These are phyloP conservation scores for Rhinoptilus africanus DNA, from an alignment of 2,113 vertebrate genomes.

Conservation along the genomic window DNA sequence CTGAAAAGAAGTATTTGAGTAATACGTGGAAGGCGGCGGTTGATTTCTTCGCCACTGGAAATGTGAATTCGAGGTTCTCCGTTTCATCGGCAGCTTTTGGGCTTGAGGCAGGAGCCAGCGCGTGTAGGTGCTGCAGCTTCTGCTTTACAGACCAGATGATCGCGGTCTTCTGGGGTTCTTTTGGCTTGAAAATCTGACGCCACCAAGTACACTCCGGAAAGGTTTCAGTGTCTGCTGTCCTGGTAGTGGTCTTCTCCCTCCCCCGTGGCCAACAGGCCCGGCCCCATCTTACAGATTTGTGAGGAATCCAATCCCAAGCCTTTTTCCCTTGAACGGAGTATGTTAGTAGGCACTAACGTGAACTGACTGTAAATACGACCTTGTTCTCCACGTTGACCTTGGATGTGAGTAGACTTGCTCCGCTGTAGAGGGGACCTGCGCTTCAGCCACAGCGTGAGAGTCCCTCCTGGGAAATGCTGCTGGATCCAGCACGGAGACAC, in stretches of 20 bases:
- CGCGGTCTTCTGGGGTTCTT: rapidly evolving
- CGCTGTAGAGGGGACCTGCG: rapidly evolving
- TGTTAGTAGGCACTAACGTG: not conserved
- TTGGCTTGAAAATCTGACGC: not conserved
- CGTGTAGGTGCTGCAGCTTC: rapidly evolving
- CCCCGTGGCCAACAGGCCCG: not conserved
- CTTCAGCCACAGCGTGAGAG: not conserved
- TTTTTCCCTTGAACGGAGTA: too few species aligned
- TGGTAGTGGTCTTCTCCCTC: not conserved
- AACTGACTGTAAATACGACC: not conserved
- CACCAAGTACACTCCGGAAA: rapidly evolving
- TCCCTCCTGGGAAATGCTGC: not conserved
- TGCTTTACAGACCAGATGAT: not conserved
- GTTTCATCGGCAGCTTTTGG: not conserved
- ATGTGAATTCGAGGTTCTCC: too few species aligned
- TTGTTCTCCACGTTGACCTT: not conserved
- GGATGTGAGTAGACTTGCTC: not conserved
- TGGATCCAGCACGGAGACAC: not conserved
- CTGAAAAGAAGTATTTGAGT: too few species aligned
- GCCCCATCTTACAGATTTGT: not conserved
- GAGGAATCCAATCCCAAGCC: too few species aligned
- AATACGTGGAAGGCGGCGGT: rapidly evolving
- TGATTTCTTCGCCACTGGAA: not conserved
- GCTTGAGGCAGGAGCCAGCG: not conserved
- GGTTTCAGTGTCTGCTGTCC: not conserved